These are phyloP conservation scores for Agelastica alni DNA, from an alignment of 2,888 invertebrate genomes.

Conservation along the genomic window DNA sequence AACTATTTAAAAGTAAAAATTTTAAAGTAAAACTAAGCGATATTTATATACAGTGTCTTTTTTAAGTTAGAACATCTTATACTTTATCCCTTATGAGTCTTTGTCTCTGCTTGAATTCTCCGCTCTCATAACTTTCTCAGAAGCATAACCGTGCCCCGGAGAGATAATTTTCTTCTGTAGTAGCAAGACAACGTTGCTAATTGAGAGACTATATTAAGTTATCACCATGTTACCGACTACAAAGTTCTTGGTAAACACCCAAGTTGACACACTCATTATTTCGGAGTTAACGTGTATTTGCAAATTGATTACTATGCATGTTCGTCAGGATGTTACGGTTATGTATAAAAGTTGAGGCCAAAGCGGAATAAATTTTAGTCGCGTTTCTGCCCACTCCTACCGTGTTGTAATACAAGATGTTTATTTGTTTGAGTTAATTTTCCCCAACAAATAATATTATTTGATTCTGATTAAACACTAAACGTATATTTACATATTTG, in stretches of 20 bases:
- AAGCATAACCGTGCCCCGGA: conserved; percentile 47
- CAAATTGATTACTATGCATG: conserved; percentile 29
- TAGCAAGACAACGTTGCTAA: conserved; percentile 51
- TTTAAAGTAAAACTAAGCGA: no score
- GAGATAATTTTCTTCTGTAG: conserved; percentile 50
- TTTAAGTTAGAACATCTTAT: no score
- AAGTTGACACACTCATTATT: conserved; percentile 36
- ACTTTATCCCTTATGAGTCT: not conserved
- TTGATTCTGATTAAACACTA: no score
- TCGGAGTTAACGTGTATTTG: conserved; percentile 27
- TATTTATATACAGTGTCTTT: no score
- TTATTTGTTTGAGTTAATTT: no score
- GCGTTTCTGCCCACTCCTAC: no score
- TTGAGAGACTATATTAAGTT: conserved; percentile 53
- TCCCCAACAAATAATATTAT: no score
- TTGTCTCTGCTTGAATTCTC: not conserved
- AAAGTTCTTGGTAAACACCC: conserved; percentile 43
- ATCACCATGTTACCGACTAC: conserved; percentile 47
- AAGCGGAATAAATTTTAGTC: conserved; percentile 4
- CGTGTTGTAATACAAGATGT: no score
- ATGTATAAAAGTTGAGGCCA: conserved; percentile 9
- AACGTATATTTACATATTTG: no score
- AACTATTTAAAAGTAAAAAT: no score
- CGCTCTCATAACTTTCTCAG: conserved; percentile 25
- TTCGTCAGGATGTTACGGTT: conserved; percentile 21